These are phyloP conservation scores for Malacosoma neustria DNA, from an alignment of 2,888 invertebrate genomes.

Conservation along the genomic window DNA sequence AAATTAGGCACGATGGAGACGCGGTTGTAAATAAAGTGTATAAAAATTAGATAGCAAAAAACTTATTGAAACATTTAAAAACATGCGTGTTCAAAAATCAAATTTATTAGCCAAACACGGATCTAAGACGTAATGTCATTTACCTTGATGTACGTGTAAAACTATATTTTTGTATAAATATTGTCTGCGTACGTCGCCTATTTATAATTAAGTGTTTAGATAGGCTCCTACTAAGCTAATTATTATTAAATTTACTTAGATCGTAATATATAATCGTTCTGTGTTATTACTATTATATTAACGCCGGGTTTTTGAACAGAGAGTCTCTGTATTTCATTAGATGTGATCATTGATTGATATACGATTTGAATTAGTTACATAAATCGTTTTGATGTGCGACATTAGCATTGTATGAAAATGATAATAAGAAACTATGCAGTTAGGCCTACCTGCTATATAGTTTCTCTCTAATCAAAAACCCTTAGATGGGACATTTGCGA, in stretches of 20 bases:
- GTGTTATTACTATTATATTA: conserved; percentile 12
- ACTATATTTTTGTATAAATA: conserved; percentile 70
- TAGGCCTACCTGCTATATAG: neutral
- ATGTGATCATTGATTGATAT: no score
- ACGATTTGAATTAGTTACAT: no score
- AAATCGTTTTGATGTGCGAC: no score
- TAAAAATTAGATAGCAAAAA: conserved; percentile 24
- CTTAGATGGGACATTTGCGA: neutral
- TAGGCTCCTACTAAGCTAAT: conserved; percentile 26
- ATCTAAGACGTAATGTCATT: conserved; percentile 29
- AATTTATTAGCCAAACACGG: conserved; percentile 31
- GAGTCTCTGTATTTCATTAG: neutral
- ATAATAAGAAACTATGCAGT: no score
- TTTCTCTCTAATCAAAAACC: neutral
- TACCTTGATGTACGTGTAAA: conserved; percentile 30
- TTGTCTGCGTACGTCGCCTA: conserved; percentile 47
- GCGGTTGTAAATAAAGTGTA: conserved; percentile 47
- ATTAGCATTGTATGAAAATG: no score
- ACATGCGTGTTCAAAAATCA: conserved; percentile 49
- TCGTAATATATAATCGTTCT: conserved; percentile 28
- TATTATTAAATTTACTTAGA: conserved; percentile 11
- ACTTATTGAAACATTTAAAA: conserved; percentile 35
- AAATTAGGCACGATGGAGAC: conserved; percentile 34
- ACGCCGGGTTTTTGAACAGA: neutral
- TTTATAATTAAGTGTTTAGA: conserved; percentile 17